These are phyloP conservation scores for Synaphobranchus kaupii DNA, from an alignment of 2,797 vertebrate species.

Conservation along the genomic window DNA sequence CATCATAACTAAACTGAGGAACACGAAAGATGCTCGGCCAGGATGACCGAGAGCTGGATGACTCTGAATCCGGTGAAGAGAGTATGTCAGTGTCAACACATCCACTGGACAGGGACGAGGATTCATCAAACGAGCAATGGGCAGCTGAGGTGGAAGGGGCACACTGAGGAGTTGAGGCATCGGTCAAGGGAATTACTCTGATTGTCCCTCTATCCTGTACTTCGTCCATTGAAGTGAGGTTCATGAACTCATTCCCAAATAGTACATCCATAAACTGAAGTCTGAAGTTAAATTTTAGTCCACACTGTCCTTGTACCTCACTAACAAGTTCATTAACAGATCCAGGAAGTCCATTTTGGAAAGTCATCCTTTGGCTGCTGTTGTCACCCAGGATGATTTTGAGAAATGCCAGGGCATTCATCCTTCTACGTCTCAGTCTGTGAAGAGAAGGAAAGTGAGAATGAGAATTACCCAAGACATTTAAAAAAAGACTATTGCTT, in stretches of 20 bases:
- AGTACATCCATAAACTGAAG: constrained; percentile 48
- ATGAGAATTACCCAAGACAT: neutral
- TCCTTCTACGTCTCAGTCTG: constrained; percentile 26
- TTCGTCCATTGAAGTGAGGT: too few species aligned
- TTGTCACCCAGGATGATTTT: constrained; percentile 40
- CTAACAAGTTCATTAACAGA: constrained; percentile 37
- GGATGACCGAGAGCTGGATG: constrained; percentile 24
- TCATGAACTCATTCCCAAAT: constrained; percentile 43
- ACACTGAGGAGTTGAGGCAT: constrained; percentile 27
- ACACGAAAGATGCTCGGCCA: constrained; percentile 37
- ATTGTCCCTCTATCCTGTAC: constrained; percentile 43
- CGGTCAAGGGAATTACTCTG: constrained; percentile 29
- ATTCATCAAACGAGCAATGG: constrained; percentile 17
- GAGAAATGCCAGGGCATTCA: constrained; percentile 6
- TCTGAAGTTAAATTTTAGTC: constrained; percentile 26
- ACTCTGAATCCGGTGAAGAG: constrained; percentile 32
- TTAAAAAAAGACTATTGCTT: neutral
- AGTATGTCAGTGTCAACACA: constrained; percentile 32
- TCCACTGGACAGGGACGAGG: constrained; percentile 23
- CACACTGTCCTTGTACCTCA: constrained; percentile 46
- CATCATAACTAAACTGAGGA: constrained; percentile 42
- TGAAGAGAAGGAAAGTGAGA: neutral
- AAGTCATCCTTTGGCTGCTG: constrained; percentile 40
- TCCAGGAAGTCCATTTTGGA: constrained; percentile 38
- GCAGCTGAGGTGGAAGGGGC: constrained; percentile 27